Base-by-base conservation (phyloP, 1,140 invertebrate species). In the Scaptomyza graminum region DNA sequence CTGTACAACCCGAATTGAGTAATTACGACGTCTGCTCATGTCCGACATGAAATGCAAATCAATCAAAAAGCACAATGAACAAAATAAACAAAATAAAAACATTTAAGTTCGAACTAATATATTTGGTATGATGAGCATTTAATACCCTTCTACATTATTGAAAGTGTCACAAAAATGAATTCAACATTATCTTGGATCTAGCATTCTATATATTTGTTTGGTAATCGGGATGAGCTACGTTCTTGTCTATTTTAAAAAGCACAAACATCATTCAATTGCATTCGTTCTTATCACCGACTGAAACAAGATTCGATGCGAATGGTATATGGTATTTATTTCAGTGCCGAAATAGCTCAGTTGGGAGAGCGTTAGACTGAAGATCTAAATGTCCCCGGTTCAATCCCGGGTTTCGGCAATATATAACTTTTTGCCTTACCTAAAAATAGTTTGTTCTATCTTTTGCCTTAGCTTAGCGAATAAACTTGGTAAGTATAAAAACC, bases 291-390 rank as follows among this genome's bases (percentile, higher is more conserved):
- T 39, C 37, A 16, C 13, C 7, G 2, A 16, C 5, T 7, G 2
- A 16, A 3, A 46, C 12, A 6, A 7, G n/a, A 46, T 46, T 39
- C 37, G 37, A 37, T 12, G 0, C 13, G 3, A 6, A 16, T 46
- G 16, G 7, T 8, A 16, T 46, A 34, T 9, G 3, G 28, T 31
- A 34, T 34, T 34, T 25, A 31, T 8, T 7, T 4, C 12, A 46
- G 47, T 1, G 94, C 94, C 94, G 94, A 95, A 95, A 94, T 95
- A 95, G 94, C 94, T 95, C 94, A 95, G 94, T 94, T 95, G 94
- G 94, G 94, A 95, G 94, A 95, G 94, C 94, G 94, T 95, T 95
- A 95, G 94, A 95, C 94, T 95, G 94, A 95, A 95, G 94, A 95
- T 95, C 94, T 95, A 95, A 95, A 95, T 93, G 94, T 95, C 94